Percentiles rank a stretch among this genome's conserved stretches.
Evolutionary conservation across 1,140 invertebrate genomes (phyloP).

Genomic region (Galendromus occidentalis): DNA sequence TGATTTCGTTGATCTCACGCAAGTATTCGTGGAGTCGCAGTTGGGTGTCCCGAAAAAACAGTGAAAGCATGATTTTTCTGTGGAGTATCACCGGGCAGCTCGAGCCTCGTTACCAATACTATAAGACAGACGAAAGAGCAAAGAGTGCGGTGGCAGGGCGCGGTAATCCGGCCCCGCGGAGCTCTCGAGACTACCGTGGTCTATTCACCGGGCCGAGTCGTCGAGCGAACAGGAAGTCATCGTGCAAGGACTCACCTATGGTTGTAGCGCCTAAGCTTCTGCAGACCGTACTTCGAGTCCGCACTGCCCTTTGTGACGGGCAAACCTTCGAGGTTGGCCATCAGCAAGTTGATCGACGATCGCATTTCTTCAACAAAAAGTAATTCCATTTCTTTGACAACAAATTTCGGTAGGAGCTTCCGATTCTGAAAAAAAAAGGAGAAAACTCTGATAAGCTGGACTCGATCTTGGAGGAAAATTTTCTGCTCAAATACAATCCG

Average conservation of each 20-base stretch:
- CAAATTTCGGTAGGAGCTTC: conserved; percentile 94
- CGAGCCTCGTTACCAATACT: too few relatives aligned
- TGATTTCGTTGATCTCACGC: too few relatives aligned
- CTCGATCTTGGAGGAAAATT: too few relatives aligned
- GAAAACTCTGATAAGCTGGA: too few relatives aligned
- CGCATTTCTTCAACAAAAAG: conserved; percentile 96
- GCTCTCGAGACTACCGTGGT: not conserved
- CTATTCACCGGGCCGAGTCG: not conserved
- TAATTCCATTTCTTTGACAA: conserved; percentile 98
- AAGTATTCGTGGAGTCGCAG: too few relatives aligned
- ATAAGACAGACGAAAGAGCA: too few relatives aligned
- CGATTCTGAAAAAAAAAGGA: conserved; percentile 48
- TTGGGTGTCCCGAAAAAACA: too few relatives aligned
- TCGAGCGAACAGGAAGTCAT: conserved; percentile 1
- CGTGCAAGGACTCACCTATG: conserved; percentile 45
- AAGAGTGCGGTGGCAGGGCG: too few relatives aligned
- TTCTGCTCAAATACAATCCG: too few relatives aligned
- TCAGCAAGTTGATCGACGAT: conserved; percentile 88
- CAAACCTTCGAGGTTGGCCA: conserved; percentile 94
- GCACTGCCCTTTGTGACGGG: conserved; percentile 93
- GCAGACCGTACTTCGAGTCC: conserved; percentile 89
- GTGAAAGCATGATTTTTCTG: too few relatives aligned
- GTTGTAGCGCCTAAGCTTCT: conserved; percentile 86
- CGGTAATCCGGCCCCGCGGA: too few relatives aligned
- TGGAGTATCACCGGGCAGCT: too few relatives aligned